Conservation (phyloP, 2,113 vertebrate genomes). For the Prolemur simus region DNA sequence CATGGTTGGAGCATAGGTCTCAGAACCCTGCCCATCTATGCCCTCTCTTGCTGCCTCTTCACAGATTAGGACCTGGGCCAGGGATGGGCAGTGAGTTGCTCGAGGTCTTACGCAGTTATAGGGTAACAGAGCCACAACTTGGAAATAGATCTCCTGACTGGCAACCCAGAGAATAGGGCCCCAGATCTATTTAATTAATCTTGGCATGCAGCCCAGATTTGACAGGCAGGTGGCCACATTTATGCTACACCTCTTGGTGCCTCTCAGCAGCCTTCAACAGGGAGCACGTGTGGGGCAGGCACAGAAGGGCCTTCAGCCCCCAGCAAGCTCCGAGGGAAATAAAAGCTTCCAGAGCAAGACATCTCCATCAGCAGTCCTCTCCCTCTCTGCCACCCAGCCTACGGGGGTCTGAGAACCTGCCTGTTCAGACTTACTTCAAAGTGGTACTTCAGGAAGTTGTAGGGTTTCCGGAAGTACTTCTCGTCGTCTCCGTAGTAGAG, state of each 20-base stretch:
- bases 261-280: neutral
- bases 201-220: neutral
- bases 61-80: neutral
- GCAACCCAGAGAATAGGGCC: neutral
- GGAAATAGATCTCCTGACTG: neutral
- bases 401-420: fast-evolving
- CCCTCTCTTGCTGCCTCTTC: neutral
- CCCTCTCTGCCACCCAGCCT: neutral
- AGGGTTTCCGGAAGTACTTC: slow-evolving; percentile 94
- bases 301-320: neutral
- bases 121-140: neutral
- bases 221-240: neutral
- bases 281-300: neutral
- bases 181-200: neutral
- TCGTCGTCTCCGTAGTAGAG: slow-evolving; percentile 91
- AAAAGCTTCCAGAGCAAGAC: neutral
- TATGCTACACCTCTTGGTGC: neutral
- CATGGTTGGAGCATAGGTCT: neutral
- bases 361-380: neutral
- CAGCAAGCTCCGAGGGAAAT: neutral
- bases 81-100: neutral
- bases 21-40: neutral
- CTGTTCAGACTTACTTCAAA: slow-evolving; percentile 87
- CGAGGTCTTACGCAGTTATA: neutral
- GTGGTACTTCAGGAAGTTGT: slow-evolving; percentile 92